Conservation (phyloP, 2,797 vertebrate species). For the Acipenser ruthenus region DNA sequence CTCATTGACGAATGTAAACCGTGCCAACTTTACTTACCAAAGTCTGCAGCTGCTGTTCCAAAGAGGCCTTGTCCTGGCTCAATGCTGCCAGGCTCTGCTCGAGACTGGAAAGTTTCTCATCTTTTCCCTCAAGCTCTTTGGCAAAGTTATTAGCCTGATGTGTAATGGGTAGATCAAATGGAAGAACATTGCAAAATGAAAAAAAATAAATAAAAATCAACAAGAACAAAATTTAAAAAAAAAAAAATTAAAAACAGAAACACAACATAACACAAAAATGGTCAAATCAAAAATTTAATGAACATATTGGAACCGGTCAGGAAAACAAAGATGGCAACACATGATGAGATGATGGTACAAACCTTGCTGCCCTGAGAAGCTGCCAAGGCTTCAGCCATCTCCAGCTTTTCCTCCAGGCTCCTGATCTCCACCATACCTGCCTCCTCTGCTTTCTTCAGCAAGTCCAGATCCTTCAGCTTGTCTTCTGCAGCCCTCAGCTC, state of each 20-base stretch:
- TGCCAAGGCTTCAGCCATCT: slow-evolving; percentile 64
- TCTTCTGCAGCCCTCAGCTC: slow-evolving; percentile 70
- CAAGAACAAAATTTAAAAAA: no score
- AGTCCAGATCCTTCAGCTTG: slow-evolving; percentile 63
- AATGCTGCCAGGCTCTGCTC: slow-evolving; percentile 64
- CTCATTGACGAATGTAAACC: no score
- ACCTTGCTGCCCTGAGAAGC: slow-evolving; percentile 72
- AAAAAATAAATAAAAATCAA: slow-evolving; percentile 19
- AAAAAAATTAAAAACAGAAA: background rate
- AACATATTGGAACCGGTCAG: background rate
- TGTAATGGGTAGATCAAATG: slow-evolving; percentile 29
- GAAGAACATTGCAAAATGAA: slow-evolving; percentile 32
- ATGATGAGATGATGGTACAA: slow-evolving; percentile 46
- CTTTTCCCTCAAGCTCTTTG: slow-evolving; percentile 66
- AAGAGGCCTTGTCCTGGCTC: slow-evolving; percentile 65
- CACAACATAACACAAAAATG: slow-evolving; percentile 13
- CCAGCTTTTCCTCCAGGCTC: slow-evolving; percentile 64
- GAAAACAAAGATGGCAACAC: no score
- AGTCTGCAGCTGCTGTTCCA: slow-evolving; percentile 68
- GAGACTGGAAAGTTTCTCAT: slow-evolving; percentile 65
- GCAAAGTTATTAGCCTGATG: slow-evolving; percentile 69
- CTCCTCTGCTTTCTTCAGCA: slow-evolving; percentile 62
- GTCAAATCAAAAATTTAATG: slow-evolving; percentile 9
- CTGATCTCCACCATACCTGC: slow-evolving; percentile 76
- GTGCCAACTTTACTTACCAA: slow-evolving; percentile 63